phyloP scores from a whole-genome alignment of 2,113 vertebrate species.

The Tinamus guttatus region DNA sequence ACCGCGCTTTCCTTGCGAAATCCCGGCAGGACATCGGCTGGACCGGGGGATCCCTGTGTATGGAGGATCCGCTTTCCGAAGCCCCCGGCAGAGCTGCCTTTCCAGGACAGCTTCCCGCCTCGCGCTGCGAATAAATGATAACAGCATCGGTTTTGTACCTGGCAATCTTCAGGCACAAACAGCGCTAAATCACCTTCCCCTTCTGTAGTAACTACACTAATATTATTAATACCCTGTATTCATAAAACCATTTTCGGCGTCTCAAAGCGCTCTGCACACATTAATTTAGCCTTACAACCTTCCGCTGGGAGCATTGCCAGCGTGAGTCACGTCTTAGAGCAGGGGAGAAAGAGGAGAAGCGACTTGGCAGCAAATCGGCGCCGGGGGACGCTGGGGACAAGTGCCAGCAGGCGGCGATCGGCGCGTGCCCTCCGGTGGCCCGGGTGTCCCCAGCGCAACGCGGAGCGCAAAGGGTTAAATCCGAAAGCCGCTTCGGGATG shows the following conservation, averaged over 20 bases:
- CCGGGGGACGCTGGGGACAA: background rate
- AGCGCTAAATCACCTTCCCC: constrained; percentile 17
- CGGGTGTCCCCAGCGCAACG: background rate
- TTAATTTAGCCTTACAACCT: constrained; percentile 39
- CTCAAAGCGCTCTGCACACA: background rate
- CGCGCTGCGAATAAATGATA: background rate
- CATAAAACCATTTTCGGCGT: constrained; percentile 24
- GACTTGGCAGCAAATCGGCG: background rate
- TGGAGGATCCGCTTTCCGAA: background rate
- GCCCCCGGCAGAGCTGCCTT: background rate
- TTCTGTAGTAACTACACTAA: background rate
- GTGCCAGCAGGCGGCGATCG: background rate
- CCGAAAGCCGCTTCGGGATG: background rate
- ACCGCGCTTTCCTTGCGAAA: background rate
- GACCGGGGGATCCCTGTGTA: accelerated
- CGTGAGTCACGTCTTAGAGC: background rate
- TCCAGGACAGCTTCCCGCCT: background rate
- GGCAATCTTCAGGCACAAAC: constrained; percentile 11
- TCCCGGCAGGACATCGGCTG: background rate
- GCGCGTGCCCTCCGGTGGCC: too few species aligned
- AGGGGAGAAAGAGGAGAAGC: background rate
- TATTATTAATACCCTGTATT: constrained; percentile 27
- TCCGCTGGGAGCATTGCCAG: constrained; percentile 34
- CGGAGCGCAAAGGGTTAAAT: background rate
- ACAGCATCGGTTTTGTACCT: background rate